Evolutionary conservation across 2,797 vertebrate genomes (phyloP).

Genomic region (Tapera naevia): DNA sequence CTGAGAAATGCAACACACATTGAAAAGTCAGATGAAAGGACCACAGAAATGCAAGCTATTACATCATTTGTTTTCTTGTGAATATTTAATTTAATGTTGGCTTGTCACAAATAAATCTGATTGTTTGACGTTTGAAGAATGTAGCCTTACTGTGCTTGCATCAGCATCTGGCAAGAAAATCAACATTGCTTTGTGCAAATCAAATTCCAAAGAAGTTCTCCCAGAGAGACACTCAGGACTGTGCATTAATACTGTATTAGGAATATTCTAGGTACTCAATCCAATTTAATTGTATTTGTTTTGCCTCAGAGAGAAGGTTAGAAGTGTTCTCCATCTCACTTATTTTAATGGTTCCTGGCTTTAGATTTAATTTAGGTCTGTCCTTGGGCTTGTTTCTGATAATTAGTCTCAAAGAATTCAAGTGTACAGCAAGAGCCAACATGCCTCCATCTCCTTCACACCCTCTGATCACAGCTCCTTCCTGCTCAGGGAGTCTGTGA

Average conservation of each 20-base stretch:
- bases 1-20: neutral
- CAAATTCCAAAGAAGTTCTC: neutral
- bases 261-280: neutral
- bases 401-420: neutral
- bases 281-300: slow-evolving; percentile 48
- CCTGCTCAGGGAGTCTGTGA: neutral
- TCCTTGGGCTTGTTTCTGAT: neutral
- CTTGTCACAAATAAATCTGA: neutral
- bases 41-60: neutral
- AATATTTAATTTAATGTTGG: neutral
- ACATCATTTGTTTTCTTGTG: neutral
- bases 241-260: slow-evolving; percentile 17
- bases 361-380: slow-evolving; percentile 7
- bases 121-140: neutral
- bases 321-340: neutral
- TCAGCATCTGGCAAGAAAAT: neutral
- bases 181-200: slow-evolving; percentile 4
- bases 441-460: neutral
- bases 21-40: neutral
- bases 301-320: slow-evolving; percentile 14
- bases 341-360: slow-evolving; percentile 6
- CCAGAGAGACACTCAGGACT: neutral
- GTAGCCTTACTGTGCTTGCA: neutral
- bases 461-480: neutral
- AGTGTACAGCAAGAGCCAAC: neutral